phyloP scores from a whole-genome alignment of 2,797 vertebrate genomes.

The Macroramphosus scolopax region DNA sequence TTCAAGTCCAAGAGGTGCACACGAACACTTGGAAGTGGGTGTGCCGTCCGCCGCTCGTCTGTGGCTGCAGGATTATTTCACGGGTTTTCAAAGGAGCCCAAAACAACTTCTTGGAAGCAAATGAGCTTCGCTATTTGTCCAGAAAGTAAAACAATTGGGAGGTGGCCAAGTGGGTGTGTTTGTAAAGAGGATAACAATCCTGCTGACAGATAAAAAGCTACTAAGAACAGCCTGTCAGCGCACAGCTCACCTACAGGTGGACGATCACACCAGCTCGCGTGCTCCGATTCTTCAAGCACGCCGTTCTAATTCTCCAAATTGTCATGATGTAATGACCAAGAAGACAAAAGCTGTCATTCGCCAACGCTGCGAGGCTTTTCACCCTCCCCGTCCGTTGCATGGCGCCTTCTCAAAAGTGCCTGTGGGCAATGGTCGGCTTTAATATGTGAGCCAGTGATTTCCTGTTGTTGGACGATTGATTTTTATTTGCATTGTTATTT shows the following conservation, averaged over 20 bases:
- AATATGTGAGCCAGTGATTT: slow-evolving; percentile 77
- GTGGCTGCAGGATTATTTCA: slow-evolving; percentile 54
- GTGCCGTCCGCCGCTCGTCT: slow-evolving; percentile 16
- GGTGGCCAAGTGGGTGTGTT: slow-evolving; percentile 50
- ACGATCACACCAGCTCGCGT: slow-evolving; percentile 1
- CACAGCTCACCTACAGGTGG: slow-evolving; percentile 17
- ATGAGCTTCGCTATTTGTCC: too few species aligned
- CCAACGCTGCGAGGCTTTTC: slow-evolving; percentile 17
- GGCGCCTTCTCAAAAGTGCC: slow-evolving; percentile 50
- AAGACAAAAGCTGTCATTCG: slow-evolving; percentile 11
- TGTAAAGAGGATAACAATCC: slow-evolving; percentile 56
- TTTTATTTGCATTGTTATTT: slow-evolving; percentile 82
- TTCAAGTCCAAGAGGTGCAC: slow-evolving; percentile 57
- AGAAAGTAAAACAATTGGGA: slow-evolving; percentile 38
- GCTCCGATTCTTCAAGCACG: not conserved
- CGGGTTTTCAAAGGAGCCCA: slow-evolving; percentile 28
- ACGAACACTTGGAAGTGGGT: slow-evolving; percentile 4
- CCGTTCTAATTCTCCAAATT: slow-evolving; percentile 4
- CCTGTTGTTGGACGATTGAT: slow-evolving; percentile 76
- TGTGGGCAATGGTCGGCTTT: slow-evolving; percentile 64
- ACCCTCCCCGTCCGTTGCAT: too few species aligned
- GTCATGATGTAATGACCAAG: slow-evolving; percentile 2
- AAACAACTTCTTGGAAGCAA: too few species aligned
- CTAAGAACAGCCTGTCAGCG: slow-evolving; percentile 15
- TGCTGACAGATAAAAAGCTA: slow-evolving; percentile 43